phyloP scores from a whole-genome alignment of 2,888 invertebrate species.

The Willowsia nigromaculata region DNA sequence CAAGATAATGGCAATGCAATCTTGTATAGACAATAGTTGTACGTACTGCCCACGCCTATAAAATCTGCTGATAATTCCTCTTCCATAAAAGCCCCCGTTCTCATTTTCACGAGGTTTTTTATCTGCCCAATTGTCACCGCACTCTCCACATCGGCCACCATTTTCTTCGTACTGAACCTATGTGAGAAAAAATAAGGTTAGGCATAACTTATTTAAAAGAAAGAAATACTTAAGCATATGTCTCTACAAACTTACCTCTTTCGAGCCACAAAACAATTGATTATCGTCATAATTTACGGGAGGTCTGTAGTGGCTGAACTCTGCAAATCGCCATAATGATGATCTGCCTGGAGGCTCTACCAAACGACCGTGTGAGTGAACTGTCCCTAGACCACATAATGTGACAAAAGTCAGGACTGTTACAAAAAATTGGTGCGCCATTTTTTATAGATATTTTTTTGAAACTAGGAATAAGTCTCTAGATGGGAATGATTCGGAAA shows the following conservation, averaged over 20 bases:
- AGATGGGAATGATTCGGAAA: not conserved
- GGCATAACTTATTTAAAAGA: no score
- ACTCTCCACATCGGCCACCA: slow-evolving; percentile 71
- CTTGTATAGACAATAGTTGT: no score
- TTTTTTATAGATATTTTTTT: not conserved
- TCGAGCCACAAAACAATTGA: slow-evolving; percentile 70
- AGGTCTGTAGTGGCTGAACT: slow-evolving; percentile 56
- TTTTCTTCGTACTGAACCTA: slow-evolving; percentile 71
- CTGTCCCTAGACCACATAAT: not conserved
- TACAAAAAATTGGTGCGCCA: not conserved
- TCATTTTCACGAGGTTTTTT: slow-evolving; percentile 69
- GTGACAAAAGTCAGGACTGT: not conserved
- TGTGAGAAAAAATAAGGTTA: no score
- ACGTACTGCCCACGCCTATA: slow-evolving; percentile 67
- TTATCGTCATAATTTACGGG: slow-evolving; percentile 71
- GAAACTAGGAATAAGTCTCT: not conserved
- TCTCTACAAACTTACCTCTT: no score
- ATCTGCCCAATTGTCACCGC: slow-evolving; percentile 67
- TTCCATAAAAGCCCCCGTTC: slow-evolving; percentile 68
- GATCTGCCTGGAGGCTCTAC: slow-evolving; percentile 71
- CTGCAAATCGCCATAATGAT: slow-evolving; percentile 67
- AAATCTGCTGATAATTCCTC: slow-evolving; percentile 57
- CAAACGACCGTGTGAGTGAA: slow-evolving; percentile 65
- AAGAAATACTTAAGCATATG: no score
- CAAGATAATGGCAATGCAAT: no score